phyloP scores from a whole-genome alignment of 2,888 invertebrate genomes.

The Diadegma fenestrale region DNA sequence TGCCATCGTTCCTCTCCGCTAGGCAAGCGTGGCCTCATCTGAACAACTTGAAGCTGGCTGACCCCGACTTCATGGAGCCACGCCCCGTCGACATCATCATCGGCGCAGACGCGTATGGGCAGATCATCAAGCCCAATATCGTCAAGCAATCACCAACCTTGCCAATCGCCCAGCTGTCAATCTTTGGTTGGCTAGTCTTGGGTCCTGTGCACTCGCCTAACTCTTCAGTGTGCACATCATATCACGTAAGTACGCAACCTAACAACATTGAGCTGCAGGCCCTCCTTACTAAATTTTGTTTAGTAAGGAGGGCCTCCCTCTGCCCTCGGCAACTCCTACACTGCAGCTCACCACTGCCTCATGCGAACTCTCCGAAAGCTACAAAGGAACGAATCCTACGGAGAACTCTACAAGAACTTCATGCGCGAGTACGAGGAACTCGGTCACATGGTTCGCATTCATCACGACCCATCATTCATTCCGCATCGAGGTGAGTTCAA shows the following conservation, averaged over 20 bases:
- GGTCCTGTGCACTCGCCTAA: slow-evolving; percentile 18
- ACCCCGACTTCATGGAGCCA: slow-evolving; percentile 63
- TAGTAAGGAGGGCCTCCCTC: too few relatives aligned
- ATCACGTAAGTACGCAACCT: not conserved
- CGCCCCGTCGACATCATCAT: slow-evolving; percentile 65
- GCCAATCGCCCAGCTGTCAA: slow-evolving; percentile 58
- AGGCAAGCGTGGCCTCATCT: slow-evolving; percentile 62
- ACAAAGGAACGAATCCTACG: not conserved
- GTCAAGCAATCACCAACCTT: slow-evolving; percentile 43
- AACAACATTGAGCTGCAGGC: slow-evolving; percentile 18
- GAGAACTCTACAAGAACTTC: slow-evolving; percentile 43
- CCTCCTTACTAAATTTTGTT: slow-evolving; percentile 29
- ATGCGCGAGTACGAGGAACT: slow-evolving; percentile 42
- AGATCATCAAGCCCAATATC: slow-evolving; percentile 61
- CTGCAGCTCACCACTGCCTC: slow-evolving; percentile 24
- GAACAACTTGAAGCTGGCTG: slow-evolving; percentile 52
- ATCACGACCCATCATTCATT: not conserved
- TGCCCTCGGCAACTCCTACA: slow-evolving; percentile 25
- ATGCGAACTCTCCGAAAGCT: slow-evolving; percentile 7
- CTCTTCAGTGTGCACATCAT: not conserved
- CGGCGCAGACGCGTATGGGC: slow-evolving; percentile 64
- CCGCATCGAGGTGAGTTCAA: not conserved
- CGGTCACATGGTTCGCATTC: slow-evolving; percentile 51
- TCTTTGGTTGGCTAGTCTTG: slow-evolving; percentile 58
- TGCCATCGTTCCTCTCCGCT: slow-evolving; percentile 42